Conservation (phyloP, 2,797 vertebrate genomes). For the Nannoperca australis region DNA sequence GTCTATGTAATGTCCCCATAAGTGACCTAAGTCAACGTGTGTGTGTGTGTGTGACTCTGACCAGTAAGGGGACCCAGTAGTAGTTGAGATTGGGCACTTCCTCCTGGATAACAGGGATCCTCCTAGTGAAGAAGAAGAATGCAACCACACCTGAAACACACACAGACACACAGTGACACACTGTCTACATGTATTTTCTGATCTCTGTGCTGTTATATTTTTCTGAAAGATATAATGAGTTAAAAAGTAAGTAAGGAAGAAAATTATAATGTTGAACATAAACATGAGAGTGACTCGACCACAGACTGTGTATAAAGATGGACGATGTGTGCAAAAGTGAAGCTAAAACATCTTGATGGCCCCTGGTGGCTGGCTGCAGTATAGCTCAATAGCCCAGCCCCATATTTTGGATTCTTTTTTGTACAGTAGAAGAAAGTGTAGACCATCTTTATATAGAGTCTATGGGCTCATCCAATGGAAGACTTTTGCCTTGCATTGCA, state of each 20-base stretch:
- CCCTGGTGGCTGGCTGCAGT: too few species aligned
- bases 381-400: too few species aligned
- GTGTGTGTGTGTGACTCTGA: constrained; percentile 72
- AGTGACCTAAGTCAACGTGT: too few species aligned
- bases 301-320: too few species aligned
- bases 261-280: not conserved
- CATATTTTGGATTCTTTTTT: too few species aligned
- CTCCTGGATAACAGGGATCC: constrained; percentile 84
- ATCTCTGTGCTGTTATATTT: not conserved
- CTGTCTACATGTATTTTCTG: not conserved
- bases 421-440: too few species aligned
- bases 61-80: constrained; percentile 93
- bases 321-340: too few species aligned
- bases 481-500: too few species aligned
- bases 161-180: constrained; percentile 38
- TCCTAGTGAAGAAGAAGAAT: constrained; percentile 90
- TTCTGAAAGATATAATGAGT: not conserved
- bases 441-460: too few species aligned
- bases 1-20: too few species aligned
- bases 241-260: too few species aligned
- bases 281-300: not conserved
- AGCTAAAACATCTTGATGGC: too few species aligned
- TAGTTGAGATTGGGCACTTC: constrained; percentile 90
- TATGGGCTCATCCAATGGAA: not conserved
- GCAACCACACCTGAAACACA: constrained; percentile 86